Base-by-base conservation (phyloP, 2,113 vertebrate species). In the Pimephales promelas region DNA sequence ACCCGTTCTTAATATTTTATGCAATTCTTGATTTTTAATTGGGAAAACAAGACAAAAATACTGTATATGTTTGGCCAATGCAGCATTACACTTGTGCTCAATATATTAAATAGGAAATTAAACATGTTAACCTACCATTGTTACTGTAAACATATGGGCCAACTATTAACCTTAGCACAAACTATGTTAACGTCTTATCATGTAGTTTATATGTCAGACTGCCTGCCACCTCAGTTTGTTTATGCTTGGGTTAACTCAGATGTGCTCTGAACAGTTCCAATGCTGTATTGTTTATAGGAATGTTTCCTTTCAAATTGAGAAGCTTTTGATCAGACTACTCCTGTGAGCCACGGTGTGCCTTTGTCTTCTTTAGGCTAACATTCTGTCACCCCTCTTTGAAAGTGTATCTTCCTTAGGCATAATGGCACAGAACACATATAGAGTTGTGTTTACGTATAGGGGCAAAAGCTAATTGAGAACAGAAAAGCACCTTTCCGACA, bases 251-350 rank as follows among this genome's bases (percentile, higher is more conserved):
- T 54, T 54, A 54, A 54, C 6, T 49, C 14, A 26, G 7, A 73
- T 52, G 14, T 80, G 61, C 13, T 34, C 22, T 68, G 66, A 26
- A 26, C 1, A 68, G 18, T 64, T 59, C 7, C 52, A 54, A 3
- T 22, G 18, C 72, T 81, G n/a, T 66, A 34, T 77, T 77, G 61
- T 85, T 77, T 77, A 70, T 66, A 66, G 45, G 26, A 71, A 10
- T 18, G 6, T 26, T 62, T 71, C 31, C 4, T 20, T 82, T 54
- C n/a, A 72, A 62, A 11, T 11, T 45, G 59, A 24, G 6, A 31
- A 57, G 13, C 28, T 47, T 83, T 59, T 77, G 31, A 78, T 77
- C 1, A 43, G 2, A 43, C n/a, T 3, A 20, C 54, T 59, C 10
- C 56, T 43, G n/a, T 40, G 22, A 62, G n/a, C 56, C 57, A 45